Percentiles rank a stretch among this genome's conserved stretches.
Evolutionary conservation across 2,888 invertebrate species (phyloP).

Genomic region (Amiota mariae): DNA sequence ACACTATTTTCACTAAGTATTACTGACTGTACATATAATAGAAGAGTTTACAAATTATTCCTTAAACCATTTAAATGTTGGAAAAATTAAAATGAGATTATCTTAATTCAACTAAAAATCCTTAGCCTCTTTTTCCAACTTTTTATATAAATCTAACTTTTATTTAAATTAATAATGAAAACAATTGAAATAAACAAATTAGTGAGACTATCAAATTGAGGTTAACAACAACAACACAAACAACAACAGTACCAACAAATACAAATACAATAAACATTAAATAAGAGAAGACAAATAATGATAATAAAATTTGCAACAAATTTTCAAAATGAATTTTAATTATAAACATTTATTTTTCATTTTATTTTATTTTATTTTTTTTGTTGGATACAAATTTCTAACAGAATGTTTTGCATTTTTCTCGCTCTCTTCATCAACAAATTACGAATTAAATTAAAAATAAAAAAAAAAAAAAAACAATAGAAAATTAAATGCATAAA

Average conservation of each 20-base stretch:
- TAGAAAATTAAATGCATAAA: neutral
- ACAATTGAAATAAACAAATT: slow-evolving; percentile 15
- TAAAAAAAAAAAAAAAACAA: neutral
- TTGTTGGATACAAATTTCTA: slow-evolving; percentile 6
- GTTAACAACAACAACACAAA: neutral
- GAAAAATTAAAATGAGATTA: too few species aligned
- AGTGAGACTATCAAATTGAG: neutral
- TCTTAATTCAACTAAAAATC: neutral
- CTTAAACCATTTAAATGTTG: too few species aligned
- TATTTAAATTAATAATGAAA: slow-evolving; percentile 10
- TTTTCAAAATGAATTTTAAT: slow-evolving; percentile 19
- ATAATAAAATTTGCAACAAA: neutral
- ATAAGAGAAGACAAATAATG: neutral
- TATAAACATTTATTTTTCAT: neutral
- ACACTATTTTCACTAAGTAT: too few species aligned
- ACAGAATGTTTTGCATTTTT: slow-evolving; percentile 3
- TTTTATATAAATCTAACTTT: neutral
- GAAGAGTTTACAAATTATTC: too few species aligned
- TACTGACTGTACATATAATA: too few species aligned
- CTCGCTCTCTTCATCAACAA: neutral
- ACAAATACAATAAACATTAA: neutral
- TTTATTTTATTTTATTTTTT: neutral
- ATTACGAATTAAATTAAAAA: neutral
- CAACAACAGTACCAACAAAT: neutral
- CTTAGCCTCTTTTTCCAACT: neutral